Percentiles rank a stretch among this genome's conserved stretches.
These are phyloP conservation scores for Alentia gelatinosa DNA, from an alignment of 2,888 invertebrate species.

Conservation along the genomic window DNA sequence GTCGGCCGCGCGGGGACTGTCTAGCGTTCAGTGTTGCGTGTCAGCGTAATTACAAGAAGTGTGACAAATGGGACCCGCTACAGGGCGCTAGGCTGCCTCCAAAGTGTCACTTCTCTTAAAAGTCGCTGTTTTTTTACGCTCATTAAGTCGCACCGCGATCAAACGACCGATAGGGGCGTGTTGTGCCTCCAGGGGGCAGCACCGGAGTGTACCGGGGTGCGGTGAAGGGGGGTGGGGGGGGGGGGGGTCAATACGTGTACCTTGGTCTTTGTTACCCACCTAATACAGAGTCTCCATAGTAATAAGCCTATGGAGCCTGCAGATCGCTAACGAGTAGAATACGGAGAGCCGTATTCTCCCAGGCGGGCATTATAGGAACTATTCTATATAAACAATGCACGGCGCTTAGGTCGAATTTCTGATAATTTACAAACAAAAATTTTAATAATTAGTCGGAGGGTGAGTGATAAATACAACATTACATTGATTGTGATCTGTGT, in stretches of 20 bases:
- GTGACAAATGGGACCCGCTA: not conserved
- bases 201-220: not conserved
- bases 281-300: too few relatives aligned
- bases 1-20: not conserved
- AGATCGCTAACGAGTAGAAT: too few relatives aligned
- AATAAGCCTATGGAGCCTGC: too few relatives aligned
- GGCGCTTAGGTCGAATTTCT: too few relatives aligned
- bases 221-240: not conserved
- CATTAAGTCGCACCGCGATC: conserved; percentile 1
- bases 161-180: not conserved
- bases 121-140: not conserved
- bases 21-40: conserved; percentile 6
- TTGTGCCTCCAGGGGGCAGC: not conserved
- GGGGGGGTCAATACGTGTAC: not conserved
- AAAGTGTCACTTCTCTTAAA: conserved; percentile 31
- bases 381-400: too few relatives aligned
- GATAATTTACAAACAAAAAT: too few relatives aligned
- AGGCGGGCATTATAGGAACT: too few relatives aligned
- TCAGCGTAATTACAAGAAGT: conserved; percentile 24
- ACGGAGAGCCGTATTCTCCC: too few relatives aligned
- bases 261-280: too few relatives aligned
- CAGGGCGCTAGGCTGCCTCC: not conserved
- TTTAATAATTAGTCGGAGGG: too few relatives aligned
- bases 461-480: not conserved
- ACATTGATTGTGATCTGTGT: not conserved